These are phyloP conservation scores for Fopius arisanus DNA, from an alignment of 1,140 invertebrate species.

Conservation along the genomic window DNA sequence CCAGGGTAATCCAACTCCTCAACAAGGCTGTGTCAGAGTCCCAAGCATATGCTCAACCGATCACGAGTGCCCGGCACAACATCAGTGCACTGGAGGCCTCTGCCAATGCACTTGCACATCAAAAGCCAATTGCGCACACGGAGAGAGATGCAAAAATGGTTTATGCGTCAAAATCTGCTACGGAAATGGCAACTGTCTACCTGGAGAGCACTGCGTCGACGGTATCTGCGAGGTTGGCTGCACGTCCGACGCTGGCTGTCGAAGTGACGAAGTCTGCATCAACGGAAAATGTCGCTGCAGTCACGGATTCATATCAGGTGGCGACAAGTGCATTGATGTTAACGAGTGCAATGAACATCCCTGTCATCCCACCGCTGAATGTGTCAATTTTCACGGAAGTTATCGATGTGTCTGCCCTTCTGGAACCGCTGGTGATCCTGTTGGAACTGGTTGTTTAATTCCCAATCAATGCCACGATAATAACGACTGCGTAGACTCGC, in stretches of 20 bases:
- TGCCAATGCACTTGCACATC: conserved; percentile 80
- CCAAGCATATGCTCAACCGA: conserved; percentile 71
- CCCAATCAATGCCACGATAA: conserved; percentile 76
- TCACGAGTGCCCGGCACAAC: conserved; percentile 75
- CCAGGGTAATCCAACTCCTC: conserved; percentile 85
- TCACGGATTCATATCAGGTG: conserved; percentile 73
- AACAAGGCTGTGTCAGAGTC: conserved; percentile 86
- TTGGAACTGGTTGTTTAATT: conserved; percentile 74
- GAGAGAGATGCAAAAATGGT: conserved; percentile 82
- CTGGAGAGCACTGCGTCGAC: conserved; percentile 87
- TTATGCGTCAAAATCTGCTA: conserved; percentile 87
- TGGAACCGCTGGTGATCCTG: conserved; percentile 82
- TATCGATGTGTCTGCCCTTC: conserved; percentile 81
- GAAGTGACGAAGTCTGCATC: conserved; percentile 80
- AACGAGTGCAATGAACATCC: conserved; percentile 82
- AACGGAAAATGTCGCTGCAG: conserved; percentile 81
- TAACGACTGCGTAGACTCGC: conserved; percentile 74
- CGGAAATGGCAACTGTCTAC: conserved; percentile 85
- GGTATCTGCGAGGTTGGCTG: conserved; percentile 85
- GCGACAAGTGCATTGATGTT: conserved; percentile 75
- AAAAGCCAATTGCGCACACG: conserved; percentile 77
- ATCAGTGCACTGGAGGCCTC: conserved; percentile 76
- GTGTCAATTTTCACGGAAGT: conserved; percentile 81
- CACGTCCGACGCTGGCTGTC: conserved; percentile 81
- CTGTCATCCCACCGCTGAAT: conserved; percentile 81